These are phyloP conservation scores for Athetis lepigone DNA, from an alignment of 2,888 invertebrate genomes.

Conservation along the genomic window DNA sequence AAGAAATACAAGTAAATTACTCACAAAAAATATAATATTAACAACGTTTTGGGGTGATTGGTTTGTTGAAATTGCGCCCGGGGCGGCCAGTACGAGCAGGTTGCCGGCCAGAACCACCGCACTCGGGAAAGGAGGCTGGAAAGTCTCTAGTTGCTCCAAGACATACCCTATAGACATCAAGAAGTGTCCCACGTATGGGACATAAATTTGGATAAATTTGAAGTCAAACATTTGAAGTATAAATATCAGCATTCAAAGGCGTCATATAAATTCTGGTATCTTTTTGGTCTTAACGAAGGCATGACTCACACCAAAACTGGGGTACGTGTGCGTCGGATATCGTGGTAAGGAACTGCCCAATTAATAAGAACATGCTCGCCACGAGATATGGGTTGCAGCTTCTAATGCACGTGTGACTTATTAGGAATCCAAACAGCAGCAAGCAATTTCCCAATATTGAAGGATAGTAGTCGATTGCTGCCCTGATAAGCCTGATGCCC, in stretches of 20 bases:
- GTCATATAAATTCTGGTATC: constrained; percentile 65
- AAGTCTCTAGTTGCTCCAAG: constrained; percentile 76
- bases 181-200: constrained; percentile 79
- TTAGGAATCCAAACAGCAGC: constrained; percentile 66
- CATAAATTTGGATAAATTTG: constrained; percentile 65
- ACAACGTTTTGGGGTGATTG: constrained; percentile 70
- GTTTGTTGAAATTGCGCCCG: constrained; percentile 69
- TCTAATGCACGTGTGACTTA: constrained; percentile 61
- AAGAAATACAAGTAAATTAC: constrained; percentile 77
- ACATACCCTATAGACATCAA: constrained; percentile 83
- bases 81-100: constrained; percentile 76
- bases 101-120: constrained; percentile 81
- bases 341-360: constrained; percentile 66
- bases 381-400: constrained; percentile 46
- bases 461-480: constrained; percentile 65
- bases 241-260: constrained; percentile 25
- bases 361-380: constrained; percentile 65
- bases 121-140: constrained; percentile 79
- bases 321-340: constrained; percentile 63
- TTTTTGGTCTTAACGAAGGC: constrained; percentile 70
- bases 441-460: constrained; percentile 66
- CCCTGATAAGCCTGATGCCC: constrained; percentile 56
- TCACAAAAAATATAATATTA: constrained; percentile 77
- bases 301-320: constrained; percentile 61
- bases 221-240: constrained; percentile 69